Evolutionary conservation across 2,888 invertebrate genomes (phyloP).

Genomic region (Stomorhina lunata): DNA sequence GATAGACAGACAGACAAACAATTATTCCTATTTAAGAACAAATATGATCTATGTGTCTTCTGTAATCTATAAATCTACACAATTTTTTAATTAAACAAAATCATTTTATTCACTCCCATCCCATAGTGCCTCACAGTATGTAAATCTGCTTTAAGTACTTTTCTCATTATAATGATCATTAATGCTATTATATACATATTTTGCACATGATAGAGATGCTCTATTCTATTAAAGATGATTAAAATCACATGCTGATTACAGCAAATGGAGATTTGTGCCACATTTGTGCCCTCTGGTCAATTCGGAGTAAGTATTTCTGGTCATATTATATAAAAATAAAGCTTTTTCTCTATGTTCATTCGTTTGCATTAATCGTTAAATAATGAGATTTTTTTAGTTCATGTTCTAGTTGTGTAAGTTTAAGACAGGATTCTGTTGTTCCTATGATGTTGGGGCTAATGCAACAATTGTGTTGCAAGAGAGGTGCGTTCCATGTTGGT

Average conservation of each 20-base stretch:
- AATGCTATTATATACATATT: not conserved
- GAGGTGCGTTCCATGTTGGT: conserved; percentile 51
- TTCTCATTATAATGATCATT: conserved; percentile 20
- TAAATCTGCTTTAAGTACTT: conserved; percentile 17
- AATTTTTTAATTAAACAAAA: not conserved
- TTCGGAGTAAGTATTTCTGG: conserved; percentile 26
- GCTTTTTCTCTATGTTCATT: not conserved
- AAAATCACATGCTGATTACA: conserved; percentile 43
- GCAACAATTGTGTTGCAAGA: not conserved
- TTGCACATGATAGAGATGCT: conserved; percentile 54
- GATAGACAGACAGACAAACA: too few species aligned
- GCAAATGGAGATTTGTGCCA: conserved; percentile 14
- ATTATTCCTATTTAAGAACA: too few species aligned
- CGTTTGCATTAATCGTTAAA: conserved; percentile 48
- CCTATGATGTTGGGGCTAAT: conserved; percentile 5
- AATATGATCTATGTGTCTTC: too few species aligned
- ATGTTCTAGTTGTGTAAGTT: not conserved
- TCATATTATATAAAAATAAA: not conserved
- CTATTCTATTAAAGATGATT: conserved; percentile 43
- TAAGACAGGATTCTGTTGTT: conserved; percentile 50
- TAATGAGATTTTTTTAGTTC: conserved; percentile 46
- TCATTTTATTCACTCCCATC: not conserved
- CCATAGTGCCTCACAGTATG: conserved; percentile 14
- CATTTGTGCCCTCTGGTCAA: conserved; percentile 21
- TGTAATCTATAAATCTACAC: too few species aligned